phyloP scores from a whole-genome alignment of 64 coral and sea anemone species.

The Dendrophyllia cribrosa region DNA sequence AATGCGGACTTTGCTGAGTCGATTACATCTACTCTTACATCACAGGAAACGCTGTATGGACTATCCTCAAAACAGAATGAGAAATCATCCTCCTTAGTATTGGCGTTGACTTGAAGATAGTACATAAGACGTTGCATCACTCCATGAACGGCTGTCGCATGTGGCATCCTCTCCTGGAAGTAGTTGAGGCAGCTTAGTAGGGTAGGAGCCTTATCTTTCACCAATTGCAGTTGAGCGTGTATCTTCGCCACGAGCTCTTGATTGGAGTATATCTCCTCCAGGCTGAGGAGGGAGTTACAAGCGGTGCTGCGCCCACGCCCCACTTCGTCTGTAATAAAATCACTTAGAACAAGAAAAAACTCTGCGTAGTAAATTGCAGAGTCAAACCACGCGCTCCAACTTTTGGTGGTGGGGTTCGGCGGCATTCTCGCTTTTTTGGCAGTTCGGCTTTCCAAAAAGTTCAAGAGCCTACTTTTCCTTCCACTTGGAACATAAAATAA shows the following conservation, averaged over 20 bases:
- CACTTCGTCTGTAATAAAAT: constrained; percentile 41
- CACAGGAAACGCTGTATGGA: background rate
- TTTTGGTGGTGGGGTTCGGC: constrained; percentile 5
- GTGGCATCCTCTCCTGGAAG: constrained; percentile 51
- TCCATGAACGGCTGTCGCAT: background rate
- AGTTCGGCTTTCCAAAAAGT: background rate
- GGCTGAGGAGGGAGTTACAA: constrained; percentile 33
- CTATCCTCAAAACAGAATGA: constrained; percentile 20
- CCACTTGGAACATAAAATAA: background rate
- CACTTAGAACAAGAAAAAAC: background rate
- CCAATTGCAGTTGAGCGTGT: constrained; percentile 39
- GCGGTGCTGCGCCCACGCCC: background rate
- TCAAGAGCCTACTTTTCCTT: background rate
- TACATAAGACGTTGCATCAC: constrained; percentile 13
- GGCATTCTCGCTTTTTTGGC: background rate
- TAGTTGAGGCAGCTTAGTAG: constrained; percentile 50
- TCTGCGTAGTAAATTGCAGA: constrained; percentile 48
- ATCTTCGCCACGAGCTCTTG: constrained; percentile 17
- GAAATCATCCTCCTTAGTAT: constrained; percentile 14
- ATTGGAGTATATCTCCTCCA: constrained; percentile 40
- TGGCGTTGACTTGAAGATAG: constrained; percentile 16
- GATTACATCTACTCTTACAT: constrained; percentile 28
- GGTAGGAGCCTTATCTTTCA: constrained; percentile 39
- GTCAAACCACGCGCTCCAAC: constrained; percentile 59
- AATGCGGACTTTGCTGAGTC: constrained; percentile 18